phyloP scores from a whole-genome alignment of 2,888 invertebrate genomes.

The Atrina japonica region DNA sequence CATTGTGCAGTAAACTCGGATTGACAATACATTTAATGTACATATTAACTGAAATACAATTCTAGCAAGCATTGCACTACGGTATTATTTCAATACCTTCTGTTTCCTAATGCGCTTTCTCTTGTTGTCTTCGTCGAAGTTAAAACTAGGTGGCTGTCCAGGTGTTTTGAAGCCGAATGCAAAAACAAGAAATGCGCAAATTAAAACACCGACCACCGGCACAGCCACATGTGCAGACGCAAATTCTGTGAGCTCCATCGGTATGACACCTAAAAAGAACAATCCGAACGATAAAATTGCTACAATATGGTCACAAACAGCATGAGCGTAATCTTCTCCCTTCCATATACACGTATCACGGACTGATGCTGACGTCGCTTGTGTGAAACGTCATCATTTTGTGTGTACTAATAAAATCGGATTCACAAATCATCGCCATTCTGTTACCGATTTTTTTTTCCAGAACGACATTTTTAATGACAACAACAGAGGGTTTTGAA shows the following conservation, averaged over 20 bases:
- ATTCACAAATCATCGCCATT: background rate
- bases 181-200: conserved; percentile 88
- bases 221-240: conserved; percentile 83
- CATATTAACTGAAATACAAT: no score
- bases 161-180: conserved; percentile 90
- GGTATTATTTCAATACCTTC: conserved; percentile 53
- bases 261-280: conserved; percentile 12
- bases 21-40: no score
- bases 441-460: background rate
- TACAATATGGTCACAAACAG: conserved; percentile 65
- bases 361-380: conserved; percentile 74
- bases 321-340: conserved; percentile 40
- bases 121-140: conserved; percentile 70
- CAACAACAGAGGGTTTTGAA: no score
- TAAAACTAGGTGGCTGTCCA: conserved; percentile 85
- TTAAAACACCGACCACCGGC: conserved; percentile 85
- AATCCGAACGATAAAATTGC: conserved; percentile 28
- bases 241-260: conserved; percentile 77
- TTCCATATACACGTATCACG: conserved; percentile 48
- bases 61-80: background rate
- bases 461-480: background rate
- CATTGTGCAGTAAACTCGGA: no score
- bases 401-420: conserved; percentile 34
- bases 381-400: conserved; percentile 66
- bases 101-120: conserved; percentile 62